Percentiles rank a stretch among this genome's conserved stretches.
Conservation (phyloP, 2,888 invertebrate species). For the Tholera decimalis region DNA sequence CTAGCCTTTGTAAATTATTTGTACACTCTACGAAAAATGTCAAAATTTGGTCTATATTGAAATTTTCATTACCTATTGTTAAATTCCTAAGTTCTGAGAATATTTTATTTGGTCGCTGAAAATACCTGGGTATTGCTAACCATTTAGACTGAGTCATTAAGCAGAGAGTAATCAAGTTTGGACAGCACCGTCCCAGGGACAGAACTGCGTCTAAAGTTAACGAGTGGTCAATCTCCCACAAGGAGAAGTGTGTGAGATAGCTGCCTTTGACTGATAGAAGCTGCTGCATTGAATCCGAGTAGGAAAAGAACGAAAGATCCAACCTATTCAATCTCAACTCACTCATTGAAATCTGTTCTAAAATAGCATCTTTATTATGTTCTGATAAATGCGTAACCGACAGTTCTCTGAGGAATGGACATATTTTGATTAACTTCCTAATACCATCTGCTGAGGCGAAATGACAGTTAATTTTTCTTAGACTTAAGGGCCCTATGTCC, state of each 20-base stretch:
- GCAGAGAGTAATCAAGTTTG: conserved; percentile 83
- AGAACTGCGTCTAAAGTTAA: conserved; percentile 83
- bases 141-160: conserved; percentile 86
- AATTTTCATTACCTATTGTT: conserved; percentile 86
- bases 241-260: conserved; percentile 86
- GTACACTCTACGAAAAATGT: conserved; percentile 84
- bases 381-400: conserved; percentile 87
- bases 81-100: conserved; percentile 81
- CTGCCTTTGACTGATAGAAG: conserved; percentile 83
- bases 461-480: conserved; percentile 87
- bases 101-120: conserved; percentile 76
- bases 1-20: conserved; percentile 80
- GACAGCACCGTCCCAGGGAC: conserved; percentile 83
- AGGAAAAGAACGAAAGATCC: conserved; percentile 88
- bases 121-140: conserved; percentile 81
- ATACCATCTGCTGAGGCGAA: conserved; percentile 87
- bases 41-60: conserved; percentile 82
- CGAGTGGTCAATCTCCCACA: conserved; percentile 87
- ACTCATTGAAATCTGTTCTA: conserved; percentile 83
- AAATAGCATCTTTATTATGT: conserved; percentile 85
- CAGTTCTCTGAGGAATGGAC: conserved; percentile 84
- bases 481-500: conserved; percentile 83
- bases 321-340: conserved; percentile 81
- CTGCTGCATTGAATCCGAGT: conserved; percentile 81
- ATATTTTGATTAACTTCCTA: conserved; percentile 84